Evolutionary conservation across 2,113 vertebrate species (phyloP).

Genomic region (Chloropsis hardwickii): DNA sequence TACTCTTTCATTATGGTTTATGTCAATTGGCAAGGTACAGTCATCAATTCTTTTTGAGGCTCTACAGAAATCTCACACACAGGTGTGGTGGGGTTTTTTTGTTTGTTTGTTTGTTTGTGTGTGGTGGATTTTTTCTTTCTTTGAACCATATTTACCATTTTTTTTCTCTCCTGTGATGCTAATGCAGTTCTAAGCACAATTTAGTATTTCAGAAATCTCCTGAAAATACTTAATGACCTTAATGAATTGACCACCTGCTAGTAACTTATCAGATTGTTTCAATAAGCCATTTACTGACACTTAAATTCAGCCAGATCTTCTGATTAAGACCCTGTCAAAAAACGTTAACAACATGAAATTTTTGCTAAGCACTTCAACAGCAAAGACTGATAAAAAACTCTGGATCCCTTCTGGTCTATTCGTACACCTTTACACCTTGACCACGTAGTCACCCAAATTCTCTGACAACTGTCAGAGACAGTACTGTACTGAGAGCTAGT

Average conservation of each 20-base stretch:
- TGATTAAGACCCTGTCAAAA: neutral
- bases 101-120: neutral
- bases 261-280: neutral
- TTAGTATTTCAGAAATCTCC: neutral
- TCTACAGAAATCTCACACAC: neutral
- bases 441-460: neutral
- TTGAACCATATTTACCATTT: neutral
- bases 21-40: neutral
- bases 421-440: neutral
- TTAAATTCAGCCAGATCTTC: neutral
- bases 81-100: neutral
- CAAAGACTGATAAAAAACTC: neutral
- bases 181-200: neutral
- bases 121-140: neutral
- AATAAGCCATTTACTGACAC: neutral
- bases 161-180: neutral
- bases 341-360: neutral
- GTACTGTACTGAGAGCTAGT: neutral
- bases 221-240: neutral
- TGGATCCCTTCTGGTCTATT: neutral
- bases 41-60: neutral
- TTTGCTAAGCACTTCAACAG: neutral
- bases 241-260: neutral
- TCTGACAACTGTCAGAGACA: neutral
- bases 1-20: neutral